These are phyloP conservation scores for Pseudochirops cupreus DNA, from an alignment of 2,797 vertebrate genomes.

Conservation along the genomic window DNA sequence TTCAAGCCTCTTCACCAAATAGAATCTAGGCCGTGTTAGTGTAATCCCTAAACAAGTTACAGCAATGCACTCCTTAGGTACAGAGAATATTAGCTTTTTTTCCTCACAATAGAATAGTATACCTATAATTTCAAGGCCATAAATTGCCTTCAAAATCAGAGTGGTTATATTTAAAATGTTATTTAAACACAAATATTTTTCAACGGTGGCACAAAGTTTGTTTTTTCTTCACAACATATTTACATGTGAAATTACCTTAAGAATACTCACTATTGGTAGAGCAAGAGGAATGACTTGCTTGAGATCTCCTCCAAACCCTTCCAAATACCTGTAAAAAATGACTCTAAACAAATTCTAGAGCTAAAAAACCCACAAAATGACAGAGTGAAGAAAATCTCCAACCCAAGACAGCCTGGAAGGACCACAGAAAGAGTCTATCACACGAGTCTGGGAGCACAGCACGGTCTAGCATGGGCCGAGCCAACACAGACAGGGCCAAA, in stretches of 20 bases:
- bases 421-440: too few species aligned
- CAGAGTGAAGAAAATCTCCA: too few species aligned
- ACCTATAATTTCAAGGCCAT: not conserved
- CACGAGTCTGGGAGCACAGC: too few species aligned
- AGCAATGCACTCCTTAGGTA: not conserved
- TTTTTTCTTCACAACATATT: not conserved
- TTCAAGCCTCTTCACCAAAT: not conserved
- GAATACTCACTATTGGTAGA: not conserved
- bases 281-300: too few species aligned
- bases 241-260: slow-evolving; percentile 14
- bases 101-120: not conserved
- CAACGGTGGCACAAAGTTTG: not conserved
- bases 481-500: too few species aligned
- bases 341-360: too few species aligned
- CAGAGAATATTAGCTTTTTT: not conserved
- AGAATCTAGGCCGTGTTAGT: not conserved
- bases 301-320: too few species aligned
- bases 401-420: too few species aligned
- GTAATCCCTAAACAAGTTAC: not conserved
- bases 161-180: not conserved
- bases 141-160: not conserved
- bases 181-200: not conserved
- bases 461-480: too few species aligned
- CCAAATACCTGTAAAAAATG: too few species aligned
- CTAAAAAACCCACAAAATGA: too few species aligned